Percentiles rank a stretch among this genome's conserved stretches.
Evolutionary conservation across 2,888 invertebrate genomes (phyloP).

Genomic region (Tillus elongatus): DNA sequence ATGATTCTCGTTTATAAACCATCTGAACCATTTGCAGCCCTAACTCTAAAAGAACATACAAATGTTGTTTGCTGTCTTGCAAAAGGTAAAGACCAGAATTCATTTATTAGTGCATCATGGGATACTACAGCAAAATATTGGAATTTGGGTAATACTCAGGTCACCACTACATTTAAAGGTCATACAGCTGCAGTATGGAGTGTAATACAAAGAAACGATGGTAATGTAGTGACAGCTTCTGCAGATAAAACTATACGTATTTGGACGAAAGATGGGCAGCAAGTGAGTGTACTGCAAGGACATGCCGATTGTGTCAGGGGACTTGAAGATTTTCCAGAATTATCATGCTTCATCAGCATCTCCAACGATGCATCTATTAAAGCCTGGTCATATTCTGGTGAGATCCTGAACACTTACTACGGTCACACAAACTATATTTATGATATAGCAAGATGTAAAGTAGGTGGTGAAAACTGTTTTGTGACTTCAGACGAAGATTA

Average conservation of each 20-base stretch:
- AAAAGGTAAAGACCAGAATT: conserved; percentile 43
- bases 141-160: conserved; percentile 50
- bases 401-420: conserved; percentile 64
- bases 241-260: conserved; percentile 86
- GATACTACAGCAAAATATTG: conserved; percentile 82
- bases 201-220: conserved; percentile 48
- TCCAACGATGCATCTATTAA: conserved; percentile 86
- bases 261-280: conserved; percentile 65
- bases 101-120: conserved; percentile 84
- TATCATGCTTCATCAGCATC: conserved; percentile 76
- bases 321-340: conserved; percentile 55
- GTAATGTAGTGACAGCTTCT: conserved; percentile 70
- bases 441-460: conserved; percentile 51
- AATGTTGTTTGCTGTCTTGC: conserved; percentile 50
- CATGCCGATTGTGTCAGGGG: conserved; percentile 90
- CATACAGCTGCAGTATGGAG: conserved; percentile 86
- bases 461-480: conserved; percentile 51
- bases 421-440: conserved; percentile 89
- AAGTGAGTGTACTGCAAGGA: conserved; percentile 59
- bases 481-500: conserved; percentile 86
- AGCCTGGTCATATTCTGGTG: conserved; percentile 74
- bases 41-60: conserved; percentile 67
- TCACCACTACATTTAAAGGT: conserved; percentile 52
- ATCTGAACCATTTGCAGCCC: conserved; percentile 57
- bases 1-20: conserved; percentile 70